Evolutionary conservation across 2,797 vertebrate genomes (phyloP).

Genomic region (Echeneis naucrates): DNA sequence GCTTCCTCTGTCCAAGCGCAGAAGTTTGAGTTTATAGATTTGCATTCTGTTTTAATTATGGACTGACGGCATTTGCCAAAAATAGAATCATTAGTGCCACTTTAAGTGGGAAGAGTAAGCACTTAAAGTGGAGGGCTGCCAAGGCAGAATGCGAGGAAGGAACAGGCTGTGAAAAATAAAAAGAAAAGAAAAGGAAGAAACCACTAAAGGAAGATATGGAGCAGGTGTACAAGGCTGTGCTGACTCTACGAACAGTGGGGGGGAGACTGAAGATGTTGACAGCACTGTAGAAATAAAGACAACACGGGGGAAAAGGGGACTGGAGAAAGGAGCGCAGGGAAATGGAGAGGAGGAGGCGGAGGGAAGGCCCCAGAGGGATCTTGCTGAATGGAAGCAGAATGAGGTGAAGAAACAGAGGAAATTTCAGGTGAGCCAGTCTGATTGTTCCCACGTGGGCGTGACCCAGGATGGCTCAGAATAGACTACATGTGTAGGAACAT

Average conservation of each 20-base stretch:
- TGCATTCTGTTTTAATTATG: conserved; percentile 46
- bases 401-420: conserved; percentile 21
- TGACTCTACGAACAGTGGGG: conserved; percentile 11
- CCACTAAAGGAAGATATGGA: conserved; percentile 9
- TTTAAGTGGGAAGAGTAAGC: conserved; percentile 31
- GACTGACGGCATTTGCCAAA: conserved; percentile 51
- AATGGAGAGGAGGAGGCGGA: conserved; percentile 33
- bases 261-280: conserved; percentile 17
- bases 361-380: conserved; percentile 14
- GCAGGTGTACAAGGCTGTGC: conserved; percentile 25
- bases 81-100: conserved; percentile 49
- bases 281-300: conserved; percentile 22
- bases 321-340: conserved; percentile 29
- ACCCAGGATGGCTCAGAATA: conserved; percentile 9
- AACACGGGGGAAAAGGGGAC: conserved; percentile 13
- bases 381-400: conserved; percentile 16
- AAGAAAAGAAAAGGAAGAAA: no score
- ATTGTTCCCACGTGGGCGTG: conserved; percentile 18
- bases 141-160: conserved; percentile 30
- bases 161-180: conserved; percentile 2
- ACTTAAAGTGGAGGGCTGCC: conserved; percentile 56
- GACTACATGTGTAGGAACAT: conserved; percentile 11
- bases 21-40: conserved; percentile 43
- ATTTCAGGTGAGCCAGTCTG: conserved; percentile 29
- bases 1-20: conserved; percentile 30